Conservation (phyloP, 2,888 invertebrate species). For the Lamellibrachia satsuma region DNA sequence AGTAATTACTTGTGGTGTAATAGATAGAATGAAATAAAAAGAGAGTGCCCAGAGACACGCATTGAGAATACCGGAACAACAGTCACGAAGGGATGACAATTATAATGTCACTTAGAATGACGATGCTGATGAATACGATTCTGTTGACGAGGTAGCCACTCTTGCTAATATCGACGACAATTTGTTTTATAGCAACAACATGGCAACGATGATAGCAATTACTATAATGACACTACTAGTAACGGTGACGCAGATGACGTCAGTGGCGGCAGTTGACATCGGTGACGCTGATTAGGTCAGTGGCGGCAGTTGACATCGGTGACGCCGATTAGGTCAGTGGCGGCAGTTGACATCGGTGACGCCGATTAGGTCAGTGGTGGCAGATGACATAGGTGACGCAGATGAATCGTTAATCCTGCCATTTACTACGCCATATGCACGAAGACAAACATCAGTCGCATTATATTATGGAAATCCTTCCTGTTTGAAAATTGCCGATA, state of each 20-base stretch:
- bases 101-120: too few species aligned
- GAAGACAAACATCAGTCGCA: neutral
- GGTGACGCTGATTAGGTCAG: neutral
- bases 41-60: too few species aligned
- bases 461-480: neutral
- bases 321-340: neutral
- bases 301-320: neutral
- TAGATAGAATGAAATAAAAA: too few species aligned
- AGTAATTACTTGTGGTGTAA: too few species aligned
- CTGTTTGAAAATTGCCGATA: neutral
- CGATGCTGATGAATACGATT: too few species aligned
- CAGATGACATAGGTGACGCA: neutral
- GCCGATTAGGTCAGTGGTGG: neutral
- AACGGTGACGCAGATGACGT: neutral
- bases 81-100: too few species aligned
- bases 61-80: too few species aligned
- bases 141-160: too few species aligned
- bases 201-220: neutral
- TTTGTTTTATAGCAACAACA: neutral
- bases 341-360: neutral
- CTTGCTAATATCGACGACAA: too few species aligned
- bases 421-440: neutral
- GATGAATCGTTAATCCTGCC: neutral
- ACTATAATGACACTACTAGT: neutral
- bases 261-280: neutral